phyloP scores from a whole-genome alignment of 2,888 invertebrate genomes.

The Lithophane leautieri region DNA sequence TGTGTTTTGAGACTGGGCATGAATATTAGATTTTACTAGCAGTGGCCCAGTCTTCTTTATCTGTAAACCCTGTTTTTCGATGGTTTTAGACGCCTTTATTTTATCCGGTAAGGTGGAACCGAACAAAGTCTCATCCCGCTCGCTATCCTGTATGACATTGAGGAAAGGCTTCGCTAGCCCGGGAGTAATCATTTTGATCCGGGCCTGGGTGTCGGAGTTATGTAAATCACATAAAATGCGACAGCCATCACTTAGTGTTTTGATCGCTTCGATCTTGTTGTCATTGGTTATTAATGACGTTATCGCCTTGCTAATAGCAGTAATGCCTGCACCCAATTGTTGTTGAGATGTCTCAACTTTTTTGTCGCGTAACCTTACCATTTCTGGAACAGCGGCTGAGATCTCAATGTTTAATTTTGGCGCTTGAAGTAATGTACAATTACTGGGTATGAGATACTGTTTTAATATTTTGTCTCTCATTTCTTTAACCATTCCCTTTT shows the following conservation, averaged over 20 bases:
- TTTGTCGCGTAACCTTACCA: constrained; percentile 23
- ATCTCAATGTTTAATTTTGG: constrained; percentile 9
- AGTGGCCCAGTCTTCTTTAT: not conserved
- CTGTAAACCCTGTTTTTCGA: constrained; percentile 41
- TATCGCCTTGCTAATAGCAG: not conserved
- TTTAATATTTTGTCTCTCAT: not conserved
- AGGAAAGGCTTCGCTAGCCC: constrained; percentile 41
- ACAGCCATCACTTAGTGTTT: constrained; percentile 10
- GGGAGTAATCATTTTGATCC: constrained; percentile 14
- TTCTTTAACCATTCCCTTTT: constrained; percentile 1
- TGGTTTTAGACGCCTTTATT: constrained; percentile 44
- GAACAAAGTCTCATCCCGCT: constrained; percentile 43
- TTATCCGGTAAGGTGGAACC: constrained; percentile 30
- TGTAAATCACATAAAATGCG: constrained; percentile 24
- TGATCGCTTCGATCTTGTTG: not conserved
- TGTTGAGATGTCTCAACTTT: constrained; percentile 12
- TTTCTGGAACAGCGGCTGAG: constrained; percentile 20
- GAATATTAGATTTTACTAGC: too few relatives aligned
- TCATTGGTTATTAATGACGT: not conserved
- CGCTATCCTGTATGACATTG: constrained; percentile 33
- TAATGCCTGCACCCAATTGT: not conserved
- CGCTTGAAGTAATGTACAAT: constrained; percentile 28
- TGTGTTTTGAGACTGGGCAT: too few relatives aligned
- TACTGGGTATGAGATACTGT: constrained; percentile 6
- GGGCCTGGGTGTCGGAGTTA: constrained; percentile 15